phyloP scores from a whole-genome alignment of 92 coral and sea anemone species.

The Chrysogorgia sp. region DNA sequence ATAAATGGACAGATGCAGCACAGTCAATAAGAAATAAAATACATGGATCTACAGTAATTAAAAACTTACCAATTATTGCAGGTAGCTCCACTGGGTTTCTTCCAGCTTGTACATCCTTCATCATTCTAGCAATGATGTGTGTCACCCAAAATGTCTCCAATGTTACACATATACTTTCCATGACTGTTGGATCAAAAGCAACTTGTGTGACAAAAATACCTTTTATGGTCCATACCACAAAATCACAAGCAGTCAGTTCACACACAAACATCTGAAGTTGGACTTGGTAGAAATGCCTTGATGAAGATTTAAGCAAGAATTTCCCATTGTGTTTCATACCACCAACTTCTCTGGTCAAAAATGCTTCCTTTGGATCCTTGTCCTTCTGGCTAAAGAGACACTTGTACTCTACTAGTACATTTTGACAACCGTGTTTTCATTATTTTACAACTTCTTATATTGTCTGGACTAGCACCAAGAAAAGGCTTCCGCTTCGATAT shows the following conservation, averaged over 20 bases:
- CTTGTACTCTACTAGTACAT: conserved; percentile 22
- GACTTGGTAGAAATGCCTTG: conserved; percentile 23
- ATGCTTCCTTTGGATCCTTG: conserved; percentile 9
- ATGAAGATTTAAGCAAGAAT: neutral
- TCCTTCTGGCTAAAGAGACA: conserved; percentile 19
- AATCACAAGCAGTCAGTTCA: conserved; percentile 4
- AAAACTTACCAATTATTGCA: too few species aligned
- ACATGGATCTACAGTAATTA: too few species aligned
- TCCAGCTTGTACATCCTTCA: neutral
- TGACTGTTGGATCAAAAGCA: neutral
- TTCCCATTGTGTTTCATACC: conserved; percentile 1
- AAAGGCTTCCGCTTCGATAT: neutral
- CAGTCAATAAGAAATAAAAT: too few species aligned
- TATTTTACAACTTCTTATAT: conserved; percentile 6
- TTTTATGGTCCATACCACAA: conserved; percentile 33
- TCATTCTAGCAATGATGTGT: neutral
- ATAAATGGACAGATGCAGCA: too few species aligned
- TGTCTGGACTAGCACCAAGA: conserved; percentile 31
- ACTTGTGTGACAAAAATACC: conserved; percentile 7
- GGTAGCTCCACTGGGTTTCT: too few species aligned
- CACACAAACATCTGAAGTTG: conserved; percentile 20
- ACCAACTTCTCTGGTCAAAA: conserved; percentile 13
- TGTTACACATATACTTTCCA: neutral
- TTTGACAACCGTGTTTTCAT: neutral
- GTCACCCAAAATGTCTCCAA: conserved; percentile 21